Percentiles rank a stretch among this genome's conserved stretches.
Evolutionary conservation across 2,113 vertebrate genomes (phyloP).

Genomic region (Polypterus bichir): DNA sequence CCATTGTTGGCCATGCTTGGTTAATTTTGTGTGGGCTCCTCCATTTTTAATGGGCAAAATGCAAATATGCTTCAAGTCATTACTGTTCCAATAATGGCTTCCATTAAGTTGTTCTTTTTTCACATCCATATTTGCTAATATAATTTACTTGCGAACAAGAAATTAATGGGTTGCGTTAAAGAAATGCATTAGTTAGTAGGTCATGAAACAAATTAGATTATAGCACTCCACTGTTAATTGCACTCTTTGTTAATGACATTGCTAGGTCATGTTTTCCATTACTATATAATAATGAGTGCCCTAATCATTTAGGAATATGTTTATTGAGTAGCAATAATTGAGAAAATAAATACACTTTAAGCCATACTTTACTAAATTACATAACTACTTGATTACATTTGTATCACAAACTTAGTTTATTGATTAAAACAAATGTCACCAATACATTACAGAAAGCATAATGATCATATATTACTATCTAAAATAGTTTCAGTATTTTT

Average conservation of each 20-base stretch:
- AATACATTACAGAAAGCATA: too few relatives aligned
- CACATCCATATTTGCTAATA: constrained; percentile 28
- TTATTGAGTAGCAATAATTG: neutral
- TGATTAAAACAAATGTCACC: too few relatives aligned
- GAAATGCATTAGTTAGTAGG: constrained; percentile 49
- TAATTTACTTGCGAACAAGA: constrained; percentile 54
- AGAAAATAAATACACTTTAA: neutral
- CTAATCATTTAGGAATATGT: constrained; percentile 14
- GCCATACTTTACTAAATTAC: neutral
- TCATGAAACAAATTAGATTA: constrained; percentile 60
- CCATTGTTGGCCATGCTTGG: too few relatives aligned
- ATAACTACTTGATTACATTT: neutral
- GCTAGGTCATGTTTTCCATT: constrained; percentile 44
- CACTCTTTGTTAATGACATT: constrained; percentile 43
- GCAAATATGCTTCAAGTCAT: too few relatives aligned
- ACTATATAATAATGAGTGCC: constrained; percentile 39
- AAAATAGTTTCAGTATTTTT: too few relatives aligned
- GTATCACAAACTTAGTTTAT: too few relatives aligned
- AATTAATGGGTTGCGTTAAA: constrained; percentile 46
- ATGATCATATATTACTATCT: too few relatives aligned
- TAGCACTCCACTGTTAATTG: constrained; percentile 50
- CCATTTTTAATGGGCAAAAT: too few relatives aligned
- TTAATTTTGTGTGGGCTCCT: too few relatives aligned
- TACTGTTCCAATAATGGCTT: neutral
- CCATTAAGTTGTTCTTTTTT: neutral